Conservation (phyloP, 2,888 invertebrate genomes). For the Sarcophaga caerulescens region DNA sequence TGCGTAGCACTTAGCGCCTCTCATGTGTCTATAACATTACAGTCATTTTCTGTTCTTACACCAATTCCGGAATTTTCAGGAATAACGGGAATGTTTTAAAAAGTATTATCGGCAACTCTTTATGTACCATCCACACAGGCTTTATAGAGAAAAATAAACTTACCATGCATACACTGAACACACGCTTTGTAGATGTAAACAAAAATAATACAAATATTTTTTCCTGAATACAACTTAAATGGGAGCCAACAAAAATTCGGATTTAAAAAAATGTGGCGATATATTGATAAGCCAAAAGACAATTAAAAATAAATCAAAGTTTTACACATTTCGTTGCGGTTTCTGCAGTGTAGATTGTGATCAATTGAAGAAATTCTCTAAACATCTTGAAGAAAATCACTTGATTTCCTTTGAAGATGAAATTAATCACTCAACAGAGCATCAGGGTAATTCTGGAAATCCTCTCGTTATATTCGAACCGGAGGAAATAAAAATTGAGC, state of each 20-base stretch:
- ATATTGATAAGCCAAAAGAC: constrained; percentile 27
- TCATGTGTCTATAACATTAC: too few relatives aligned
- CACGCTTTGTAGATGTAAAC: constrained; percentile 10
- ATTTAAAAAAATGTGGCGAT: constrained; percentile 40
- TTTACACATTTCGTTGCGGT: constrained; percentile 31
- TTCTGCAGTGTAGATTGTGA: constrained; percentile 41
- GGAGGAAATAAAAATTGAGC: constrained; percentile 21
- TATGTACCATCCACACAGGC: not conserved
- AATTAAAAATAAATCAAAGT: constrained; percentile 36
- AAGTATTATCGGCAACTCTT: too few relatives aligned
- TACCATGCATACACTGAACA: not conserved
- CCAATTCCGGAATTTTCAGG: too few relatives aligned
- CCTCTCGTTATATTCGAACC: not conserved
- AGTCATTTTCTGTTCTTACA: too few relatives aligned
- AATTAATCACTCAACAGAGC: not conserved
- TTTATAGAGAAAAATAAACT: not conserved
- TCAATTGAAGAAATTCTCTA: constrained; percentile 49
- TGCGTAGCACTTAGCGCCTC: too few relatives aligned
- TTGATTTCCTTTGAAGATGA: not conserved
- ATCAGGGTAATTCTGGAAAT: not conserved
- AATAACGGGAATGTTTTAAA: too few relatives aligned
- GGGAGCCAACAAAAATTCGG: constrained; percentile 26
- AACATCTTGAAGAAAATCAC: constrained; percentile 46
- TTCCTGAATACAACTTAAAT: constrained; percentile 5
- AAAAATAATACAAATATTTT: not conserved